Evolutionary conservation across 2,113 vertebrate species (phyloP).

Genomic region (Sterna hirundo): DNA sequence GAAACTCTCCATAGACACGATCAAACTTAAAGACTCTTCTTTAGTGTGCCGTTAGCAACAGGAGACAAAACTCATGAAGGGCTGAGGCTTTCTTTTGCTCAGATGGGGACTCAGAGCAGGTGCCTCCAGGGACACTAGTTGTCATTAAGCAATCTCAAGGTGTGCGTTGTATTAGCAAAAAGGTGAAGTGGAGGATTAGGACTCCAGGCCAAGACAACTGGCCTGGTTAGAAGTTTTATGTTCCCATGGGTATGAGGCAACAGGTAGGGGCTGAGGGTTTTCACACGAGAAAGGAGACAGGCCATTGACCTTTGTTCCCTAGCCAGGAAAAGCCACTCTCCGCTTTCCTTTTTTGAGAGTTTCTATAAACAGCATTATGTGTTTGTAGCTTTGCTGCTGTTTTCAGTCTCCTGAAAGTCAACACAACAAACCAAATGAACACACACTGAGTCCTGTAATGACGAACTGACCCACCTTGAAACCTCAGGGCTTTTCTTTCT

Average conservation of each 20-base stretch:
- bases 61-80: neutral
- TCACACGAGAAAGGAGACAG: neutral
- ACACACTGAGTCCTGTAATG: neutral
- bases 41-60: neutral
- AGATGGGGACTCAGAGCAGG: neutral
- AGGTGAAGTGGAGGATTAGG: neutral
- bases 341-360: neutral
- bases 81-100: neutral
- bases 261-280: neutral
- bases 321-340: neutral
- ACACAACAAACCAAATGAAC: neutral
- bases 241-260: neutral
- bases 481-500: neutral
- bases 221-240: neutral
- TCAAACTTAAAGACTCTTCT: neutral
- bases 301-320: neutral
- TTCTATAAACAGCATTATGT: neutral
- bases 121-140: neutral
- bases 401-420: neutral
- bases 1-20: neutral
- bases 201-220: neutral
- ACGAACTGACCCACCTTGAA: neutral
- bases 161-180: neutral
- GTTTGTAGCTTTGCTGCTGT: neutral
- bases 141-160: neutral